phyloP scores from a whole-genome alignment of 2,797 vertebrate species.

The Gambelia wislizenii region DNA sequence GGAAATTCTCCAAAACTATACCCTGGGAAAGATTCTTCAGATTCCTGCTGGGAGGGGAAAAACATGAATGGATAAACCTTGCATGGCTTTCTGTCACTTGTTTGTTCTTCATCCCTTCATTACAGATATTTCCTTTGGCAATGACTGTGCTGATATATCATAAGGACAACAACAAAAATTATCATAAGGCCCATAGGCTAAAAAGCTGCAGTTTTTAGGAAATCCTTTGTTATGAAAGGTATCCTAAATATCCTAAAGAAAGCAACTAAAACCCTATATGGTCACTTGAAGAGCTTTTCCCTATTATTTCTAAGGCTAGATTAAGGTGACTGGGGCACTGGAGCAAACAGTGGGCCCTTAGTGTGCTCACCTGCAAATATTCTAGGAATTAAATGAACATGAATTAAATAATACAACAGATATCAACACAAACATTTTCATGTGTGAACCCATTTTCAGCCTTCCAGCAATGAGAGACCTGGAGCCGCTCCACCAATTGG shows the following conservation, averaged over 20 bases:
- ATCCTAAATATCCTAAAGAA: not conserved
- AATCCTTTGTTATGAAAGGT: not conserved
- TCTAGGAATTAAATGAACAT: too few species aligned
- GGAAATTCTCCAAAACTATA: not conserved
- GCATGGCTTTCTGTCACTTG: not conserved
- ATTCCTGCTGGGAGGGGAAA: not conserved
- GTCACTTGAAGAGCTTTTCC: not conserved
- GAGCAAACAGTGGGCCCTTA: too few species aligned
- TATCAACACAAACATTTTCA: too few species aligned
- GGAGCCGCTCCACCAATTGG: too few species aligned
- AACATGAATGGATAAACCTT: not conserved
- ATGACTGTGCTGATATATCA: not conserved
- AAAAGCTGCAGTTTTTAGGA: not conserved
- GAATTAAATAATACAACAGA: too few species aligned
- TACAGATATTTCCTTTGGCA: too few species aligned
- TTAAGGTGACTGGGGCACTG: too few species aligned
- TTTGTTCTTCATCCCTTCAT: not conserved
- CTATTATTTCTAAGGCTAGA: not conserved
- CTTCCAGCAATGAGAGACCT: too few species aligned
- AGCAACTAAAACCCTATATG: too few species aligned
- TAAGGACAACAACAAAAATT: too few species aligned
- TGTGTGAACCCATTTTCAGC: too few species aligned
- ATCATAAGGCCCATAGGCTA: not conserved
- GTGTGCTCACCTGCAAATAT: too few species aligned
- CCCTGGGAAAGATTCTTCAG: not conserved